Evolutionary conservation across 2,888 invertebrate genomes (phyloP), one percentile per base, ranked within the genome.

Genomic region (Polyommatus iphigenia): DNA sequence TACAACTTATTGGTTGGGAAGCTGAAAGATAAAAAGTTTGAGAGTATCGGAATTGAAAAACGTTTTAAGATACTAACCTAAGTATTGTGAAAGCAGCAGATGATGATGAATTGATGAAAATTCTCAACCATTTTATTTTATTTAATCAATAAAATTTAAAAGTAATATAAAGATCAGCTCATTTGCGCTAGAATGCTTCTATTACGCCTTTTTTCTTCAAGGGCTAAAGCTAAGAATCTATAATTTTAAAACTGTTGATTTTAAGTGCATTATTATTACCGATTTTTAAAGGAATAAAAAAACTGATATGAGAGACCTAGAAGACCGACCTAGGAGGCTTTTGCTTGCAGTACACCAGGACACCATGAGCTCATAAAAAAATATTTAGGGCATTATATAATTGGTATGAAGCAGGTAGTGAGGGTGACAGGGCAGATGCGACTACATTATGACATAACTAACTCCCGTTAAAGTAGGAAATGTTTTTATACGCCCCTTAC

Each of bases 381-480:
- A 15, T 15, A 29, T 67, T 29, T 29, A 15, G 67, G 10, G 29
- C 67, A 32, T 13, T 67, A 29, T 29, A 20, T 67, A 67, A 32
- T 29, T 15, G 15, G 4, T 24, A 24, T 62, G 24, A 24, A 24
- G 24, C 67, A 67, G 89, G 92, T 87, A 89, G 91, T 87, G 85
- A 86, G 83, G 87, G 87, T 88, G 86, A 85, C 85, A 86, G 84
- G 85, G 91, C 93, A 93, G 93, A 92, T 93, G 93, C 87, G 88
- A 90, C 89, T 91, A 91, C 90, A 91, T 92, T 92, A 91, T 89
- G 86, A 83, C 87, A 89, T 91, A 91, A 91, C 90, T 91, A 90
- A 92, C 91, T 87, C 92, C 92, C 90, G 92, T 91, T 90, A 91
- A 87, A 90, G 89, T 91, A 91, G 92, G 91, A 91, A 92, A 87